Conservation (phyloP, 2,797 vertebrate genomes). For the Oreochromis grahami region DNA sequence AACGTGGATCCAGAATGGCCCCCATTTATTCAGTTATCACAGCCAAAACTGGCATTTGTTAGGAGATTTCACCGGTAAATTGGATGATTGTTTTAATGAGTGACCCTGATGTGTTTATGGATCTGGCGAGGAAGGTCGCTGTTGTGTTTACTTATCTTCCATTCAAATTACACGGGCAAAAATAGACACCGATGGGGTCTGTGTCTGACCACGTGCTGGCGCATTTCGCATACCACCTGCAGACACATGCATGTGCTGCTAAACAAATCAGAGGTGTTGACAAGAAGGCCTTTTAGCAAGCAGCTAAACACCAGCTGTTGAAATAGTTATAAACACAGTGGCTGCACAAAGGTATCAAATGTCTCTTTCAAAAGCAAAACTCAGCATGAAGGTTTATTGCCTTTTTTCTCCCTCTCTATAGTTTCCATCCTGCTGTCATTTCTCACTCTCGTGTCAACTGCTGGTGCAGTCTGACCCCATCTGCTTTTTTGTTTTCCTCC, state of each 20-base stretch:
- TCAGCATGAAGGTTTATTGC: slow-evolving; percentile 19
- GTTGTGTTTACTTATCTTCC: slow-evolving; percentile 2
- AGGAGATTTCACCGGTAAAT: not conserved
- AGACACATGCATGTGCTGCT: slow-evolving; percentile 29
- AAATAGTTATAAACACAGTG: slow-evolving; percentile 12
- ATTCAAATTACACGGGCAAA: slow-evolving; percentile 15
- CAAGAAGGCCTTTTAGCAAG: slow-evolving; percentile 27
- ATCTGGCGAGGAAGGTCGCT: slow-evolving; percentile 29
- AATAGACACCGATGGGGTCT: slow-evolving; percentile 20
- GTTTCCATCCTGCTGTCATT: not conserved
- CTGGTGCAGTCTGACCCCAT: not conserved
- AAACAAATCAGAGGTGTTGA: slow-evolving; percentile 61
- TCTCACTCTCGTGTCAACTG: not conserved
- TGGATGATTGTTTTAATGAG: slow-evolving; percentile 1
- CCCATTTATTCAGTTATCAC: not conserved
- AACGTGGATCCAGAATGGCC: not conserved
- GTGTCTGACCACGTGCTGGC: not conserved
- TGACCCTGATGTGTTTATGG: slow-evolving; percentile 46
- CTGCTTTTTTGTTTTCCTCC: not conserved
- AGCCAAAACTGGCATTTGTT: not conserved
- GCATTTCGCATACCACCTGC: slow-evolving; percentile 12
- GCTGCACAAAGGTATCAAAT: slow-evolving; percentile 19
- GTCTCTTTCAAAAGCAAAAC: slow-evolving; percentile 1
- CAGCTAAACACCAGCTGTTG: slow-evolving; percentile 42
- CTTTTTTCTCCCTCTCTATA: not conserved